A percentile compares a stretch with the other conserved stretches of the same genome.
Evolutionary conservation across 2,888 invertebrate genomes (phyloP).

Genomic region (Mesorhabditis belari): DNA sequence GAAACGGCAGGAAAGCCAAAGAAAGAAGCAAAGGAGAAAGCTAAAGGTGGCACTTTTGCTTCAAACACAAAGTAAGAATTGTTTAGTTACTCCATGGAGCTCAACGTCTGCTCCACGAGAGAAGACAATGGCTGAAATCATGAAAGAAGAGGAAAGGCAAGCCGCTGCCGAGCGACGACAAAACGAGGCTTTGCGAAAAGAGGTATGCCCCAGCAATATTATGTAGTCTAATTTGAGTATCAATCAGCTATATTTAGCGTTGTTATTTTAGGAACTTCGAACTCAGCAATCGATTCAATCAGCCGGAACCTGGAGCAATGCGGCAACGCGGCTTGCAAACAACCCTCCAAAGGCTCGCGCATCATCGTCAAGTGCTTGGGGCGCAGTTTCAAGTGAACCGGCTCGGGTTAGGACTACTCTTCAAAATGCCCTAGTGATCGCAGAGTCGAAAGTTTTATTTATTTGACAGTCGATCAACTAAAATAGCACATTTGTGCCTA

Average conservation of each 20-base stretch:
- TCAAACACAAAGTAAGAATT: neutral
- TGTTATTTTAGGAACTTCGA: neutral
- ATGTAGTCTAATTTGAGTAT: neutral
- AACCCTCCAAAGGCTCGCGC: conserved; percentile 2
- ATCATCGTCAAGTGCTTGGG: conserved; percentile 1
- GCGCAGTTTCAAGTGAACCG: neutral
- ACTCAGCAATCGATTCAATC: neutral
- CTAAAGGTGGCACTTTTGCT: neutral
- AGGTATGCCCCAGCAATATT: neutral
- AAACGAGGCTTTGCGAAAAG: neutral
- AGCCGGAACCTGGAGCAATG: neutral
- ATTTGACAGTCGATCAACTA: too few relatives aligned
- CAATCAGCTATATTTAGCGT: too few relatives aligned
- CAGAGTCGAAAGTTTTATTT: too few relatives aligned
- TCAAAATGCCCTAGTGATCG: conserved; percentile 13
- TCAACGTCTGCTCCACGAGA: conserved; percentile 3
- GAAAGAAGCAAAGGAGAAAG: neutral
- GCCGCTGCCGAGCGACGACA: conserved; percentile 10
- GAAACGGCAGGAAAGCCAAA: neutral
- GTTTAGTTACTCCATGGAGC: conserved; percentile 17
- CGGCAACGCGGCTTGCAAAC: neutral
- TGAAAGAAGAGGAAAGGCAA: conserved; percentile 24
- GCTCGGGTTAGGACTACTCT: neutral
- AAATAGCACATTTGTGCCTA: too few relatives aligned
- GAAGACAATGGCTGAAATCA: conserved; percentile 20